phyloP scores from a whole-genome alignment of 2,797 vertebrate genomes.

The Vipera ursinii region DNA sequence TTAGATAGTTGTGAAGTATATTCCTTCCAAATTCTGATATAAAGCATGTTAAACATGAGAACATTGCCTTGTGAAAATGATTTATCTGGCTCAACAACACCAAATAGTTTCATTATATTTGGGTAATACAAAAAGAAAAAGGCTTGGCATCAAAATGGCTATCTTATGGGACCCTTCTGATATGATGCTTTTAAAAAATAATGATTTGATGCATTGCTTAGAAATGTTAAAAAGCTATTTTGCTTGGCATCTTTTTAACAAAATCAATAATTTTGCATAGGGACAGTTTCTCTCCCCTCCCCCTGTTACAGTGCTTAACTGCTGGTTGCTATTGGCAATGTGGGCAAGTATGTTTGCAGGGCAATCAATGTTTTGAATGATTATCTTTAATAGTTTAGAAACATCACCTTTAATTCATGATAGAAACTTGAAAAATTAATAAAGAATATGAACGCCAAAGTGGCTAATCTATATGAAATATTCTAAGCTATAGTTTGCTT shows the following conservation, averaged over 20 bases:
- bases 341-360: not conserved
- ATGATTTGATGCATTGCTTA: conserved; percentile 64
- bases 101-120: conserved; percentile 68
- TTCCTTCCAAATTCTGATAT: conserved; percentile 46
- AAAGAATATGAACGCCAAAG: not conserved
- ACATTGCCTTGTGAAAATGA: conserved; percentile 49
- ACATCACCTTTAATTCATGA: not conserved
- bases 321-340: conserved; percentile 19
- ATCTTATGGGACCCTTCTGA: conserved; percentile 52
- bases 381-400: conserved; percentile 6
- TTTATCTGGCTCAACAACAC: conserved; percentile 59
- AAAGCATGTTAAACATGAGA: conserved; percentile 57
- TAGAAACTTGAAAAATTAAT: not conserved
- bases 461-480: not conserved
- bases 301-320: not conserved
- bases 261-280: conserved; percentile 52
- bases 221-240: conserved; percentile 57
- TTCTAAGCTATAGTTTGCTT: not conserved
- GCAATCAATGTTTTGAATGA: not conserved
- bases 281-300: not conserved
- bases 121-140: conserved; percentile 62
- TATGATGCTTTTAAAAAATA: conserved; percentile 62
- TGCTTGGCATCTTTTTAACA: conserved; percentile 29
- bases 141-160: conserved; percentile 50
- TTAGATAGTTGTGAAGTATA: conserved; percentile 4